Conservation (phyloP, 2,888 invertebrate genomes). For the Dione vanillae region DNA sequence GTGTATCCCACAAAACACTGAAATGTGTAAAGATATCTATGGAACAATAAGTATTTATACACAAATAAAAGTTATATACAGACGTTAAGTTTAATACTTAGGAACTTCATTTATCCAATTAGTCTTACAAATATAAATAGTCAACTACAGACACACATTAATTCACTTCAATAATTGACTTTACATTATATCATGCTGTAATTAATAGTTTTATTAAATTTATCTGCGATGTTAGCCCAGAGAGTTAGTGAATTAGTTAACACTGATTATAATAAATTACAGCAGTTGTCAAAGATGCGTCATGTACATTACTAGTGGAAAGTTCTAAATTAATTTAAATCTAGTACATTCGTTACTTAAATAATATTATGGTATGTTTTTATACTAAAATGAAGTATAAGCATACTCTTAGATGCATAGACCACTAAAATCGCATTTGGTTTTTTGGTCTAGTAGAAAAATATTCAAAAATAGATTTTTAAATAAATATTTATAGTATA, state of each 20-base stretch:
- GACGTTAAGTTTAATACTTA: neutral
- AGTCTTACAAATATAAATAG: slow-evolving; percentile 8
- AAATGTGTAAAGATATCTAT: neutral
- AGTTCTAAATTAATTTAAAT: slow-evolving; percentile 7
- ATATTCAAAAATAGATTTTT: too few relatives aligned
- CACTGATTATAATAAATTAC: slow-evolving; percentile 11
- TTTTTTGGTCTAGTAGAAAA: too few relatives aligned
- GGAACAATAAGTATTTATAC: neutral
- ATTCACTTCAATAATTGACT: neutral
- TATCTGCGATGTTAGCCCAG: neutral
- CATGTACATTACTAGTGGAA: neutral
- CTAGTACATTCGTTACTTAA: neutral
- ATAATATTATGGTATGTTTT: neutral
- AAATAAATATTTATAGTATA: too few relatives aligned
- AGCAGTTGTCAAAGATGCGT: neutral
- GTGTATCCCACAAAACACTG: neutral
- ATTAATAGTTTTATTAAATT: neutral
- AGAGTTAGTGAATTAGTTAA: neutral
- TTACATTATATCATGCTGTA: neutral
- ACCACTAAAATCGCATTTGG: too few relatives aligned
- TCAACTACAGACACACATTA: neutral
- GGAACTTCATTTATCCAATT: slow-evolving; percentile 8
- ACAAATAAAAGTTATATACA: too few relatives aligned
- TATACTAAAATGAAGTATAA: too few relatives aligned
- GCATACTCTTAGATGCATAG: too few relatives aligned